Conservation (phyloP, 2,113 vertebrate genomes). For the Odontesthes bonariensis region DNA sequence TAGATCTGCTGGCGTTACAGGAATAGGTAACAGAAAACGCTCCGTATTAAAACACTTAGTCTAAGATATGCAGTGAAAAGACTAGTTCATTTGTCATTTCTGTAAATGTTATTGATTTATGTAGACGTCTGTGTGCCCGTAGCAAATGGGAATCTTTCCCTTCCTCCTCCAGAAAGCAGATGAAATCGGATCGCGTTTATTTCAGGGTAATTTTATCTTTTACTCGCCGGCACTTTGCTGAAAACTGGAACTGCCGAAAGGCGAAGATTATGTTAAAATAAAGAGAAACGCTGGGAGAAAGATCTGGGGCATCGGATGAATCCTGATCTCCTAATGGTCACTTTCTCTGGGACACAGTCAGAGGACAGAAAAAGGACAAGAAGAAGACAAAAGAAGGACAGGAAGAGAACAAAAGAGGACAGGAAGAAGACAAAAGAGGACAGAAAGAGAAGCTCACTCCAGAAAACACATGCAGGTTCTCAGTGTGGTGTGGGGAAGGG, state of each 20-base stretch:
- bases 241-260: constrained; percentile 52
- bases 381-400: too few species aligned
- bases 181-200: constrained; percentile 72
- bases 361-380: constrained; percentile 36
- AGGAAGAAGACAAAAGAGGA: constrained; percentile 35
- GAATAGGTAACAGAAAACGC: constrained; percentile 54
- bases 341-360: constrained; percentile 32
- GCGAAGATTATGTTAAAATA: constrained; percentile 63
- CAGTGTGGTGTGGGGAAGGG: too few species aligned
- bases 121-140: constrained; percentile 54
- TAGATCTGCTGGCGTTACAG: constrained; percentile 61
- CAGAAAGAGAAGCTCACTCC: constrained; percentile 24
- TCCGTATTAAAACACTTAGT: constrained; percentile 31
- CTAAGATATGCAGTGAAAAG: constrained; percentile 28
- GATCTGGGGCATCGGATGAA: constrained; percentile 52
- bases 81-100: constrained; percentile 38
- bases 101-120: constrained; percentile 60
- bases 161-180: constrained; percentile 20
- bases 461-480: constrained; percentile 41
- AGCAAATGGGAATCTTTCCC: constrained; percentile 42
- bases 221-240: constrained; percentile 67
- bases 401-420: too few species aligned
- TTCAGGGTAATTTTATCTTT: constrained; percentile 69
- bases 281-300: constrained; percentile 61
- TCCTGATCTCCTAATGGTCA: constrained; percentile 21